A percentile compares a stretch with the other conserved stretches of the same genome.
Evolutionary conservation across 2,797 vertebrate genomes (phyloP).

Genomic region (Phoxinus dragarum): DNA sequence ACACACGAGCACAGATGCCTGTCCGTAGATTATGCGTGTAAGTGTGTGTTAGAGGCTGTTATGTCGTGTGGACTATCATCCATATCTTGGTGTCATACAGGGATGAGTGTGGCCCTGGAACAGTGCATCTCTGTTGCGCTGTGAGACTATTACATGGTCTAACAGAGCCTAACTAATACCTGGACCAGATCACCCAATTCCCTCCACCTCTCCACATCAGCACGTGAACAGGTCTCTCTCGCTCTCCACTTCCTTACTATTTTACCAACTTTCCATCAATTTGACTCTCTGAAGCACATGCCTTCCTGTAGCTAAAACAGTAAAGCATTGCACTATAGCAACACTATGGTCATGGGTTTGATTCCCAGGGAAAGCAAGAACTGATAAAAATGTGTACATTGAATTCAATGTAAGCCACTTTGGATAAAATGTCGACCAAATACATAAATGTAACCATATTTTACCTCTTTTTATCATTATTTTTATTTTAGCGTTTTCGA

Average conservation of each 20-base stretch:
- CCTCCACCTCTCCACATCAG: constrained; percentile 77
- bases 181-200: constrained; percentile 78
- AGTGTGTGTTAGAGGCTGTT: constrained; percentile 58
- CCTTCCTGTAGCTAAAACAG: neutral
- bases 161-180: constrained; percentile 84
- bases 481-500: neutral
- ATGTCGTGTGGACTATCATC: constrained; percentile 69
- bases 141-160: constrained; percentile 84
- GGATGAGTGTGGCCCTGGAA: constrained; percentile 74
- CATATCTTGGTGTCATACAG: constrained; percentile 79
- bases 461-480: neutral
- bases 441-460: neutral
- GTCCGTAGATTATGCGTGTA: constrained; percentile 60
- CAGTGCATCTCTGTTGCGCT: constrained; percentile 77
- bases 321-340: neutral
- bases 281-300: neutral
- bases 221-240: constrained; percentile 62
- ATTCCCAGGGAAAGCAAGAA: neutral
- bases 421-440: neutral
- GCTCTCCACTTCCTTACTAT: constrained; percentile 56
- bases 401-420: neutral
- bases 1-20: constrained; percentile 47
- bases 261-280: constrained; percentile 65
- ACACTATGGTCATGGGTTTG: neutral
- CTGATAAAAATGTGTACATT: neutral